Percentiles rank a stretch among this genome's conserved stretches.
Conservation (phyloP, 1,140 invertebrate species). For the Homarus americanus region DNA sequence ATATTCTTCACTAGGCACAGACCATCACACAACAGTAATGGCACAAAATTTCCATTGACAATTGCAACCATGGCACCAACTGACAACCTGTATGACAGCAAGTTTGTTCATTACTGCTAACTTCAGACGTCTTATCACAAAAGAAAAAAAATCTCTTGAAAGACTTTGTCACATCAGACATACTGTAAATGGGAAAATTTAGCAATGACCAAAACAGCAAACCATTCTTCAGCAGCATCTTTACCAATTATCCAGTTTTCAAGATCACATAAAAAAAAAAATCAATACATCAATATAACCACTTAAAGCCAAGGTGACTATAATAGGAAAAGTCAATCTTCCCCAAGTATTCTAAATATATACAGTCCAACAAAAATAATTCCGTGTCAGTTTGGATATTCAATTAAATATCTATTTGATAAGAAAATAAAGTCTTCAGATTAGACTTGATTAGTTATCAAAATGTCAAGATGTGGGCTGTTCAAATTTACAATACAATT, state of each 20-base stretch:
- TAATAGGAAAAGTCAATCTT: too few relatives aligned
- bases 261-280: too few relatives aligned
- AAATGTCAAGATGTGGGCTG: not conserved
- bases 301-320: too few relatives aligned
- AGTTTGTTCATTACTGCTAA: not conserved
- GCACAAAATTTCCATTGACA: slow-evolving; percentile 4
- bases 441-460: not conserved
- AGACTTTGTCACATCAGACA: not conserved
- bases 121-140: not conserved
- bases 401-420: too few relatives aligned
- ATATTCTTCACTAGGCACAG: not conserved
- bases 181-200: not conserved
- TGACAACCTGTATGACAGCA: not conserved
- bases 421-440: too few relatives aligned
- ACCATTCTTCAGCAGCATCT: not conserved
- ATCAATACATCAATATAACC: too few relatives aligned
- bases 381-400: too few relatives aligned
- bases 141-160: not conserved
- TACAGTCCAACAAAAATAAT: too few relatives aligned
- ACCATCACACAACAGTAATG: slow-evolving; percentile 8
- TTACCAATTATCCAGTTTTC: not conserved
- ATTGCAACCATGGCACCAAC: not conserved
- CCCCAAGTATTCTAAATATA: too few relatives aligned
- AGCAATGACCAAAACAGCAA: not conserved
- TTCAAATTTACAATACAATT: not conserved